Percentiles rank a stretch among this genome's conserved stretches.
Conservation (phyloP, 2,888 invertebrate species). For the Norana najaformis region DNA sequence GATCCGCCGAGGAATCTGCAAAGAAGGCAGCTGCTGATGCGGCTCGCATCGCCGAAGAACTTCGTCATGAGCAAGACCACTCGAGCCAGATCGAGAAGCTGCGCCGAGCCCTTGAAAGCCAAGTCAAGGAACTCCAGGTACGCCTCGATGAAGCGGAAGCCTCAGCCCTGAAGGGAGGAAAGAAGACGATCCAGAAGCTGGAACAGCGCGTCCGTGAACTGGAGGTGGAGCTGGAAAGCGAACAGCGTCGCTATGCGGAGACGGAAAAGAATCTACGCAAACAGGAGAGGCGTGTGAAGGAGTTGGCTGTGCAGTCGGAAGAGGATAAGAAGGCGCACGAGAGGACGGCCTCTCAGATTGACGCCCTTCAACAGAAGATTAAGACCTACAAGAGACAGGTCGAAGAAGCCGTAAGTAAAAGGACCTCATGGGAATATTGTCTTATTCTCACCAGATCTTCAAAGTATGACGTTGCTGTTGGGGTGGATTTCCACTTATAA, state of each 20-base stretch:
- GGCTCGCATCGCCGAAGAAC: slow-evolving; percentile 95
- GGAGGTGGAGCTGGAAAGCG: slow-evolving; percentile 86
- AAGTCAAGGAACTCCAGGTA: slow-evolving; percentile 92
- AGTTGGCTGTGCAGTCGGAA: slow-evolving; percentile 68
- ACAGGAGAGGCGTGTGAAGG: slow-evolving; percentile 93
- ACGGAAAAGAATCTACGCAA: slow-evolving; percentile 98
- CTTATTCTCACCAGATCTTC: too few relatives aligned
- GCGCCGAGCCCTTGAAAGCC: slow-evolving; percentile 94
- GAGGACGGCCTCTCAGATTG: slow-evolving; percentile 97
- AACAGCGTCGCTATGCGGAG: slow-evolving; percentile 97
- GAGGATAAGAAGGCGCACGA: slow-evolving; percentile 99
- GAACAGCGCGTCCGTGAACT: slow-evolving; percentile 74
- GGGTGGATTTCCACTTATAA: too few relatives aligned
- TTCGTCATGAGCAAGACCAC: slow-evolving; percentile 98
- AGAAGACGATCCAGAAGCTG: slow-evolving; percentile 97
- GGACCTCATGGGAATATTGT: too few relatives aligned
- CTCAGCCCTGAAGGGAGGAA: slow-evolving; percentile 97
- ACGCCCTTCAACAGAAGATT: slow-evolving; percentile 96
- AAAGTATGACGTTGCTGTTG: too few relatives aligned
- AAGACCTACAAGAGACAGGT: slow-evolving; percentile 99
- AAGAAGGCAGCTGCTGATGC: slow-evolving; percentile 73
- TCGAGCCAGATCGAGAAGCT: slow-evolving; percentile 97
- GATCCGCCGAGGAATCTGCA: slow-evolving; percentile 87
- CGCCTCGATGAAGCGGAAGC: slow-evolving; percentile 95
- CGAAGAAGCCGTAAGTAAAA: slow-evolving; percentile 87